Percentiles rank a stretch among this genome's conserved stretches.
phyloP scores from a whole-genome alignment of 2,888 invertebrate genomes.

The Cheilosia soror region DNA sequence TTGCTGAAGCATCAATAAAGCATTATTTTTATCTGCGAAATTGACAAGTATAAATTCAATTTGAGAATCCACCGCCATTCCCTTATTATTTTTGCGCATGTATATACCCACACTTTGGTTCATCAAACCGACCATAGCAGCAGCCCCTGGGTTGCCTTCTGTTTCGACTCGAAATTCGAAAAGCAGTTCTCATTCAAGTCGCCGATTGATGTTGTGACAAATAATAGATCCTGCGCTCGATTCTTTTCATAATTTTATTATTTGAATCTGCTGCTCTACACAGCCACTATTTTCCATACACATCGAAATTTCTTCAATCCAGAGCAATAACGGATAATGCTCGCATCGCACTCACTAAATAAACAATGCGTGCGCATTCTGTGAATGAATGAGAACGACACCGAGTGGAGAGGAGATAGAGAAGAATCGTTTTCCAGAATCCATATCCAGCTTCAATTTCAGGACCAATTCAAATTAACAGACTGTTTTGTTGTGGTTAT shows the following conservation, averaged over 20 bases:
- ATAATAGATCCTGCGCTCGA: constrained; percentile 42
- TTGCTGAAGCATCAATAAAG: neutral
- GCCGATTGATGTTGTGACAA: constrained; percentile 28
- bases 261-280: constrained; percentile 11
- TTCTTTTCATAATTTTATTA: constrained; percentile 39
- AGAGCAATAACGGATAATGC: neutral
- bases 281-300: neutral
- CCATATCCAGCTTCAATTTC: constrained; percentile 38
- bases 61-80: constrained; percentile 1
- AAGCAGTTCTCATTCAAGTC: constrained; percentile 18
- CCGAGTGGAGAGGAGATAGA: constrained; percentile 3
- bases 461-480: constrained; percentile 36
- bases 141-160: neutral
- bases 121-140: constrained; percentile 37
- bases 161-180: neutral
- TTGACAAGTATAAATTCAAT: constrained; percentile 4
- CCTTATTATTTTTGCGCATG: constrained; percentile 29
- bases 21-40: neutral
- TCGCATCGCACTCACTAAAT: constrained; percentile 22
- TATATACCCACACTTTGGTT: constrained; percentile 22
- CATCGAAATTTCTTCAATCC: neutral
- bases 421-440: neutral
- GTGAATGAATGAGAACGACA: neutral
- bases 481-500: constrained; percentile 36
- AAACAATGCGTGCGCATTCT: constrained; percentile 57